phyloP scores from a whole-genome alignment of 2,113 vertebrate genomes.

The Physeter macrocephalus region DNA sequence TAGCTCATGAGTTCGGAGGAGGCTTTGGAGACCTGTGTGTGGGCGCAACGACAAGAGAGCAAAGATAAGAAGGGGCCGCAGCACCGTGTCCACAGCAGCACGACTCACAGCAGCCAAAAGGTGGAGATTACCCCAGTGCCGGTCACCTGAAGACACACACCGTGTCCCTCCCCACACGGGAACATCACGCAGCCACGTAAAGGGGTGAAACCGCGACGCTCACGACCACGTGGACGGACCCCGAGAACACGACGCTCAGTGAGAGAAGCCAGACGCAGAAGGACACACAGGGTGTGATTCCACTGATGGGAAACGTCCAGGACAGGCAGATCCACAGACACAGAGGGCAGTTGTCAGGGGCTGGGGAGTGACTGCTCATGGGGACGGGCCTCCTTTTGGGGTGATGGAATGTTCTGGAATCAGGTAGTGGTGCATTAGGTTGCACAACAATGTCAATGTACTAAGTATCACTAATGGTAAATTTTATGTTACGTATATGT shows the following conservation, averaged over 20 bases:
- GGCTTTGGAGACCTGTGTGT: conserved; percentile 92
- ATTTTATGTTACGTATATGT: background rate
- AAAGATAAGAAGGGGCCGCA: background rate
- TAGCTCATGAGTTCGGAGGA: conserved; percentile 95
- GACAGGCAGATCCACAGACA: rapidly evolving
- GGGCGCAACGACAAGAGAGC: background rate
- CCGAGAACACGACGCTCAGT: rapidly evolving
- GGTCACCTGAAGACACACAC: rapidly evolving
- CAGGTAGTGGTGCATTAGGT: no score
- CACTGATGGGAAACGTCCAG: rapidly evolving
- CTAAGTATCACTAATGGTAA: background rate
- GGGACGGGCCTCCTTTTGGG: background rate
- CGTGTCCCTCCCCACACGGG: rapidly evolving
- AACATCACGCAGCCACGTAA: background rate
- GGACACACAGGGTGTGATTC: background rate
- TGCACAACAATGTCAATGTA: no score
- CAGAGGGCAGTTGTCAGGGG: background rate
- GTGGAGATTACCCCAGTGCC: rapidly evolving
- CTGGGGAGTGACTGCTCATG: background rate
- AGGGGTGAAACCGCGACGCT: rapidly evolving
- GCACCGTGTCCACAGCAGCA: rapidly evolving
- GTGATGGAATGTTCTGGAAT: background rate
- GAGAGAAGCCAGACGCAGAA: background rate
- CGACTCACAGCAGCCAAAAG: rapidly evolving
- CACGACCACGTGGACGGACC: rapidly evolving